A percentile compares a stretch with the other conserved stretches of the same genome.
Conservation (phyloP, 2,888 invertebrate species). For the Sinodicranocentrus sp. region DNA sequence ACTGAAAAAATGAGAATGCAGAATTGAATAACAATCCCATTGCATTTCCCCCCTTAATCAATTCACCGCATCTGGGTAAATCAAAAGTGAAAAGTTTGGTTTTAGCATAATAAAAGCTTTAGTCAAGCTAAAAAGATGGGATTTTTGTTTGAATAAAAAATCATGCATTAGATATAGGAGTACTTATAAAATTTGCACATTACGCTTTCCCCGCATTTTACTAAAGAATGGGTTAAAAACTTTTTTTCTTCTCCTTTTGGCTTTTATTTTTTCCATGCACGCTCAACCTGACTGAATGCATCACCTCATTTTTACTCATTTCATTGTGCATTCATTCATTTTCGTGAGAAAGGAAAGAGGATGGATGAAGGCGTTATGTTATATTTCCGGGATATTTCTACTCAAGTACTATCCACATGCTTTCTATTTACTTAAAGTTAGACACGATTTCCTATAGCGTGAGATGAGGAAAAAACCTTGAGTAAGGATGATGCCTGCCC, state of each 20-base stretch:
- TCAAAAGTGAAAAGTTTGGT: too few species aligned
- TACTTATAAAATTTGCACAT: not conserved
- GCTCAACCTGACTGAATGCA: slow-evolving; percentile 35
- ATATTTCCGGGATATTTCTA: slow-evolving; percentile 14
- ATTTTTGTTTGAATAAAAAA: too few species aligned
- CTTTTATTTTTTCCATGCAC: not conserved
- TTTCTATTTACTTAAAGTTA: slow-evolving; percentile 6
- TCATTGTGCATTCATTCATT: slow-evolving; percentile 10
- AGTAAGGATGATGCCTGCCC: not conserved
- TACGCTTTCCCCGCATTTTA: too few species aligned
- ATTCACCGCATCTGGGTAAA: too few species aligned
- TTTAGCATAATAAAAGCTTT: too few species aligned
- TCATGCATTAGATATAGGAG: too few species aligned
- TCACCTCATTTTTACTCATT: slow-evolving; percentile 32
- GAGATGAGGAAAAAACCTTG: not conserved
- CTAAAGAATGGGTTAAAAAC: too few species aligned
- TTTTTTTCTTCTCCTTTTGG: slow-evolving; percentile 11
- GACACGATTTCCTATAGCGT: not conserved
- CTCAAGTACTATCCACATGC: slow-evolving; percentile 15
- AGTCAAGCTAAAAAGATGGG: too few species aligned
- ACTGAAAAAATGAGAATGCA: too few species aligned
- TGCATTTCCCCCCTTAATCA: too few species aligned
- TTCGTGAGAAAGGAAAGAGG: not conserved
- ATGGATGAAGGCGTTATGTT: slow-evolving; percentile 14
- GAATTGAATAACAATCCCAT: too few species aligned